phyloP scores from a whole-genome alignment of 2,888 invertebrate species.

The Tipula helvola region DNA sequence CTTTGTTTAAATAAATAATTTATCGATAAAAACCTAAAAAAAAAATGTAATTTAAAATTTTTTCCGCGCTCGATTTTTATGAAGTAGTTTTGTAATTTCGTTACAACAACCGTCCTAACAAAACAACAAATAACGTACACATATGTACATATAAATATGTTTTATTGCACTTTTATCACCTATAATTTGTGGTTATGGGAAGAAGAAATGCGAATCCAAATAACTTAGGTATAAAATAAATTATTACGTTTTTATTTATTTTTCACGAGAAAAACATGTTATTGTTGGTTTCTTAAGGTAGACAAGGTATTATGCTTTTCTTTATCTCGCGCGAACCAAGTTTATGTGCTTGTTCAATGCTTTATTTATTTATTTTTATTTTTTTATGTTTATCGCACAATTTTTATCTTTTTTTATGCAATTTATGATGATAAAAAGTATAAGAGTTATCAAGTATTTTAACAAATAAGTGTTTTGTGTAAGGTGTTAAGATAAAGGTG shows the following conservation, averaged over 20 bases:
- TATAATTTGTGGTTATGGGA: slow-evolving; percentile 4
- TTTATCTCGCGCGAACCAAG: background rate
- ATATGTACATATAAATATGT: background rate
- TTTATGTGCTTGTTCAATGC: background rate
- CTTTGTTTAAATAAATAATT: background rate
- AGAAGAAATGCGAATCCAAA: slow-evolving; percentile 4
- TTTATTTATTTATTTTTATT: background rate
- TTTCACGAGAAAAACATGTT: background rate
- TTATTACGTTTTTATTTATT: background rate
- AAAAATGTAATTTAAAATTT: background rate
- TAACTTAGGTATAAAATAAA: background rate
- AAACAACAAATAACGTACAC: background rate
- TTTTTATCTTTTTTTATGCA: background rate
- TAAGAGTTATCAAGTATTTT: background rate
- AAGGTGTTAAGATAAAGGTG: background rate
- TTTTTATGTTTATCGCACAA: background rate
- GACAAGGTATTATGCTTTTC: background rate
- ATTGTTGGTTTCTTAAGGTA: background rate
- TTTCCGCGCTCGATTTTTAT: background rate
- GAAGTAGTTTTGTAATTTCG: background rate
- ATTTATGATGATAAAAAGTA: background rate
- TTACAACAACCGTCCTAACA: background rate
- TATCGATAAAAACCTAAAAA: background rate
- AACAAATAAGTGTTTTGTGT: background rate
- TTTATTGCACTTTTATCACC: slow-evolving; percentile 4